These are phyloP conservation scores for Puffinus mauretanicus DNA, from an alignment of 2,113 vertebrate genomes.

Conservation along the genomic window DNA sequence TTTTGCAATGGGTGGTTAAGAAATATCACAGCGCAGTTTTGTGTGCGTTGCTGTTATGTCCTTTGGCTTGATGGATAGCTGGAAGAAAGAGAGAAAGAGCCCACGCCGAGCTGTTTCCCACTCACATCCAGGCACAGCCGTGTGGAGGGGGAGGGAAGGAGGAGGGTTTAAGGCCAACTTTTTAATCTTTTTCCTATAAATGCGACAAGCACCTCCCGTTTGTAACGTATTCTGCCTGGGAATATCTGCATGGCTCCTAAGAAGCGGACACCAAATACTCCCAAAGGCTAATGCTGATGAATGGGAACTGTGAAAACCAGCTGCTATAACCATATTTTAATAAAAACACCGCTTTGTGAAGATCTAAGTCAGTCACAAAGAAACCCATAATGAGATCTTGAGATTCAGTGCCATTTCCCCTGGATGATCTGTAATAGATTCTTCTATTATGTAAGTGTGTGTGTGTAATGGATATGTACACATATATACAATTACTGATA, in stretches of 20 bases:
- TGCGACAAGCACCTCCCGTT: not conserved
- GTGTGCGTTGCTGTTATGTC: not conserved
- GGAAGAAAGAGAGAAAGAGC: not conserved
- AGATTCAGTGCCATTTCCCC: not conserved
- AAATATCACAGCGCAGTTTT: not conserved
- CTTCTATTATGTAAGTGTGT: not conserved
- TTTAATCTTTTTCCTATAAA: not conserved
- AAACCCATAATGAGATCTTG: not conserved
- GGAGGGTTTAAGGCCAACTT: not conserved
- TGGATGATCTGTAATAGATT: not conserved
- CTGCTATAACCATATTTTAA: constrained; percentile 10
- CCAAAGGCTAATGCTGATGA: not conserved
- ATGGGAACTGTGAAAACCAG: not conserved
- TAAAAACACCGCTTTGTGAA: not conserved
- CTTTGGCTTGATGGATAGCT: not conserved
- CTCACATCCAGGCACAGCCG: not conserved
- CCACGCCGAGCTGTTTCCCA: not conserved
- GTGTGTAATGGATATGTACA: not conserved
- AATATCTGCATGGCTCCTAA: not conserved
- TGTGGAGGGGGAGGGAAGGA: not conserved
- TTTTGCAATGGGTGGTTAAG: not conserved
- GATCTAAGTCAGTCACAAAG: not conserved
- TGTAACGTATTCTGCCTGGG: not conserved
- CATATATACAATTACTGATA: not conserved
- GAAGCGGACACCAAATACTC: not conserved